Conservation (phyloP, 2,797 vertebrate species). For the Tiaroga cobitis region DNA sequence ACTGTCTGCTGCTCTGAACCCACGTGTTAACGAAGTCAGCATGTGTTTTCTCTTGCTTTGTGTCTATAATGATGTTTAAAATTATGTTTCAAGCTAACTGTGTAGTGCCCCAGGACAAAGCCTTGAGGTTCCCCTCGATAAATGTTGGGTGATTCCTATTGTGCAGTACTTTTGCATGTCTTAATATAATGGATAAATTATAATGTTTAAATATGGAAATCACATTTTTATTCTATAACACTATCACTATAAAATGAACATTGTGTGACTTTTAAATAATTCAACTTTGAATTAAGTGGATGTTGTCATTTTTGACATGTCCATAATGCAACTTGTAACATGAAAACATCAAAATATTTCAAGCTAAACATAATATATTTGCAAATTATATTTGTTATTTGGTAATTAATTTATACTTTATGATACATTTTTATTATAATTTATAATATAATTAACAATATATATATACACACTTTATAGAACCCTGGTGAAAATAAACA, state of each 20-base stretch:
- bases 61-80: not conserved
- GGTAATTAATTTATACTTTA: not conserved
- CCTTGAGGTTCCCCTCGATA: not conserved
- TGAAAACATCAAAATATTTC: too few relatives aligned
- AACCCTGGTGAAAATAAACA: not conserved
- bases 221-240: not conserved
- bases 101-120: not conserved
- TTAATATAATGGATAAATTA: too few relatives aligned
- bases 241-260: not conserved
- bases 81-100: not conserved
- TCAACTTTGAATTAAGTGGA: not conserved
- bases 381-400: not conserved
- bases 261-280: not conserved
- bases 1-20: not conserved
- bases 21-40: constrained; percentile 29
- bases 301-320: not conserved
- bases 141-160: not conserved
- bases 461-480: too few relatives aligned
- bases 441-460: not conserved
- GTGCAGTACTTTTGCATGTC: not conserved
- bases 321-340: not conserved
- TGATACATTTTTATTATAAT: not conserved
- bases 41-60: not conserved
- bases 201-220: not conserved
- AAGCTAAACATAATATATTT: not conserved